These are phyloP conservation scores for Harpagoxenus sublaevis DNA, from an alignment of 2,888 invertebrate species.

Conservation along the genomic window DNA sequence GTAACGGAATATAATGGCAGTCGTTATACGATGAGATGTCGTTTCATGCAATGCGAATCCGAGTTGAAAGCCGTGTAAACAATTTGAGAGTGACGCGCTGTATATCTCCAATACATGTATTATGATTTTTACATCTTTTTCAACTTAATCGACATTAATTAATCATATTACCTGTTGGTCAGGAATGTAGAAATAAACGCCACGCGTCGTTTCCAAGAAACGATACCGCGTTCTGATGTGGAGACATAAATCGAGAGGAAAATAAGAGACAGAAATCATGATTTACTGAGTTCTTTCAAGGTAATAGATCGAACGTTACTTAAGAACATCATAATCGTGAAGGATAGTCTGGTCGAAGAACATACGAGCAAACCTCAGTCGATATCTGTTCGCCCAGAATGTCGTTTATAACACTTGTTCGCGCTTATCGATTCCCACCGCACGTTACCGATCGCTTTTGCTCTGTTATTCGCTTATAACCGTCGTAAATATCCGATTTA, in stretches of 20 bases:
- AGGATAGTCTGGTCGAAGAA: conserved; percentile 40
- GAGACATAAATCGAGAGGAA: conserved; percentile 2
- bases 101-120: neutral
- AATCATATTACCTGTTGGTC: conserved; percentile 3
- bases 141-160: conserved; percentile 24
- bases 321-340: conserved; percentile 40
- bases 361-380: conserved; percentile 42
- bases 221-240: neutral
- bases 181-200: neutral
- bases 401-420: conserved; percentile 29
- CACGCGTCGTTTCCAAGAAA: conserved; percentile 32
- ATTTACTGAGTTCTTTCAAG: conserved; percentile 47
- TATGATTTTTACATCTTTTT: conserved; percentile 11
- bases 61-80: conserved; percentile 43
- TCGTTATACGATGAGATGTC: conserved; percentile 23
- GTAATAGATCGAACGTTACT: conserved; percentile 44
- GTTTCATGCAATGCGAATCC: conserved; percentile 31
- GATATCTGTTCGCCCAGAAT: conserved; percentile 36
- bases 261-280: conserved; percentile 39
- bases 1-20: conserved; percentile 23
- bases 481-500: conserved; percentile 74
- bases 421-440: conserved; percentile 36
- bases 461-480: conserved; percentile 20
- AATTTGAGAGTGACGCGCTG: conserved; percentile 5
- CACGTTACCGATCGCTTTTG: conserved; percentile 40